Conservation (phyloP, 2,888 invertebrate genomes). For the Macrophya annulata region DNA sequence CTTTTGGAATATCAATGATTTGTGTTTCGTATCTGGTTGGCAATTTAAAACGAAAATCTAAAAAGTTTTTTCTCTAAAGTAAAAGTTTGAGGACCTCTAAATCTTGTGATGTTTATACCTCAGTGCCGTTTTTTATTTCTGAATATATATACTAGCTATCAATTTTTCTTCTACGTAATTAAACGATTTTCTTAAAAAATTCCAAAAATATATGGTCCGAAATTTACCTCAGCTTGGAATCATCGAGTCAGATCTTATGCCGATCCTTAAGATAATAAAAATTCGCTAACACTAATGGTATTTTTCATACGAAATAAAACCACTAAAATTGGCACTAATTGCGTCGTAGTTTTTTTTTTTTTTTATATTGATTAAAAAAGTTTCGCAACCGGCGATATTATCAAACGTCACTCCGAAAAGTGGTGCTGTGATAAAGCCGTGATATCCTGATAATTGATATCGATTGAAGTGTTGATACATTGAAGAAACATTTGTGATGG, state of each 20-base stretch:
- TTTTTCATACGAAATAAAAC: neutral
- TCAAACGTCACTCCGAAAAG: neutral
- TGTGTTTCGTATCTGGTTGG: neutral
- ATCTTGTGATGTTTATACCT: neutral
- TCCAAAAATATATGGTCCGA: neutral
- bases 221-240: neutral
- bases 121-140: neutral
- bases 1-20: conserved; percentile 46
- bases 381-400: neutral
- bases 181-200: neutral
- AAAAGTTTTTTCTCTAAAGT: neutral
- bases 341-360: neutral
- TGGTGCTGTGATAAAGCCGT: neutral
- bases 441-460: neutral
- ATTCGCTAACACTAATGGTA: neutral
- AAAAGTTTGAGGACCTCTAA: neutral
- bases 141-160: neutral
- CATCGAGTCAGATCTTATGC: neutral
- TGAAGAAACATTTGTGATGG: neutral
- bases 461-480: neutral
- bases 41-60: conserved; percentile 27
- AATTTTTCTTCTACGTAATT: neutral
- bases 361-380: conserved; percentile 4
- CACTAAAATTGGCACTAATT: neutral
- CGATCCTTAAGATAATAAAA: neutral